Conservation (phyloP, 1,140 invertebrate species). For the Drosophila azteca region DNA sequence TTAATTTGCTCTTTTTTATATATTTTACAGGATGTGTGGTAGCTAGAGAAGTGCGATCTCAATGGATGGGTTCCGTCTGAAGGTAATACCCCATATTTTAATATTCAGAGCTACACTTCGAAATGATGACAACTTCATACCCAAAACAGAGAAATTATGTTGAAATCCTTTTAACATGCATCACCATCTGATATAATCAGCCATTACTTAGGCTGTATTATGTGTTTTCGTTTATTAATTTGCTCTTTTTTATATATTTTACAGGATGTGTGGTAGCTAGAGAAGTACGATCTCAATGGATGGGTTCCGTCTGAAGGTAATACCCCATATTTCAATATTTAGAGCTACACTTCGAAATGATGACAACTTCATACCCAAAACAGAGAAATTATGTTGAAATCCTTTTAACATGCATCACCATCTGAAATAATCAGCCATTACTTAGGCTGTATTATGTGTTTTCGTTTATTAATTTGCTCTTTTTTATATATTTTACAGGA, state of each 20-base stretch:
- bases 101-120: neutral
- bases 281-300: no score
- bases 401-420: conserved; percentile 62
- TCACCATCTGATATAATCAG: conserved; percentile 48
- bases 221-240: neutral
- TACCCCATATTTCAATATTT: neutral
- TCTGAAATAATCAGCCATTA: conserved; percentile 18
- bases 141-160: conserved; percentile 43
- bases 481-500: neutral
- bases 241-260: neutral
- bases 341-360: conserved; percentile 16
- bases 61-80: neutral
- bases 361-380: conserved; percentile 45
- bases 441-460: neutral
- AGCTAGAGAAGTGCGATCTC: no score
- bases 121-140: conserved; percentile 49
- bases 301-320: conserved; percentile 5
- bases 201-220: no score
- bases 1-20: neutral
- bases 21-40: neutral
- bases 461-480: neutral
- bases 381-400: conserved; percentile 53
- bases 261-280: no score
- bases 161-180: conserved; percentile 59
- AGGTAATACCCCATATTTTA: conserved; percentile 12